phyloP scores from a whole-genome alignment of 1,140 invertebrate genomes.

The Pogonomyrmex californicus region DNA sequence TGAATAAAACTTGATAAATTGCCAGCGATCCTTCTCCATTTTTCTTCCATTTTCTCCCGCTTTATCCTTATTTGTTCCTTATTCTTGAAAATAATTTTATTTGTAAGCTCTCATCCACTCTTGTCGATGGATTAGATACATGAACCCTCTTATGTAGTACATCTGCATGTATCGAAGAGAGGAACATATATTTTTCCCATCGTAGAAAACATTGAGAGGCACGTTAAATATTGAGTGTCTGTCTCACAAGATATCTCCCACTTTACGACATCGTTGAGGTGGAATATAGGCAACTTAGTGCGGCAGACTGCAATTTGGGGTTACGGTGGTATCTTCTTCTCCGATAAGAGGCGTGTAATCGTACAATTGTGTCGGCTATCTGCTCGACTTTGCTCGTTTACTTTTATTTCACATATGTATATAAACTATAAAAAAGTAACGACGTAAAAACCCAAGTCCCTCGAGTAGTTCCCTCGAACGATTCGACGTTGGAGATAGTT shows the following conservation, averaged over 20 bases:
- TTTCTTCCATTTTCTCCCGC: constrained; percentile 8
- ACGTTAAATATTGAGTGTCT: not conserved
- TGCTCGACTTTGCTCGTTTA: not conserved
- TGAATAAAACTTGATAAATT: constrained; percentile 45
- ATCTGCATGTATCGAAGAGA: not conserved
- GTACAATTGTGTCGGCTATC: not conserved
- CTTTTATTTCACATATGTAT: not conserved
- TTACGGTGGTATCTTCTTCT: not conserved
- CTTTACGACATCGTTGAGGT: constrained; percentile 38
- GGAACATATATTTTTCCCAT: not conserved
- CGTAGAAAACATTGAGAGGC: not conserved
- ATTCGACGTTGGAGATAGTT: not conserved
- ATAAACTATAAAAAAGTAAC: constrained; percentile 11
- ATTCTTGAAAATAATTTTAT: not conserved
- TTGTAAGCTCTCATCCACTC: not conserved
- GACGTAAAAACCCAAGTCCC: not conserved
- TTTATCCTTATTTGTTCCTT: not conserved
- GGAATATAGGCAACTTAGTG: not conserved
- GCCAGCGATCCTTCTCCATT: not conserved
- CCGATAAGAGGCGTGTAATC: constrained; percentile 15
- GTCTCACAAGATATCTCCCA: not conserved
- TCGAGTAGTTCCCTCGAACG: not conserved
- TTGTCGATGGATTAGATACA: not conserved
- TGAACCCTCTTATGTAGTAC: not conserved
- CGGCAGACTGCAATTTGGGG: constrained; percentile 21